Conservation (phyloP, 2,113 vertebrate genomes). For the Mus spicilegus region DNA sequence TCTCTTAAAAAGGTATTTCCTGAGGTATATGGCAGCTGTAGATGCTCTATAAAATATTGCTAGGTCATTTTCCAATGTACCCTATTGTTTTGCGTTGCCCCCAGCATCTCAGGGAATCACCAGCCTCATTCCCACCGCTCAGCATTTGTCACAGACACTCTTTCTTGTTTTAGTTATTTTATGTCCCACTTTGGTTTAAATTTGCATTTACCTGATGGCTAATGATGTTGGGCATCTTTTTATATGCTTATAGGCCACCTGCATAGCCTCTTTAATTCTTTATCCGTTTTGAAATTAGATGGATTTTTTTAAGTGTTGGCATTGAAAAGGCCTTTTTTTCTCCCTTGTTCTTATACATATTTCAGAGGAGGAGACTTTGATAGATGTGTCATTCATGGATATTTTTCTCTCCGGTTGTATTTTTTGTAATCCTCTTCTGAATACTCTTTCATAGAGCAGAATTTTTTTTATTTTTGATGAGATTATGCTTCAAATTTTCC, state of each 20-base stretch:
- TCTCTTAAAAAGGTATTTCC: not conserved
- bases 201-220: constrained; percentile 7
- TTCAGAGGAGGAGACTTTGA: not conserved
- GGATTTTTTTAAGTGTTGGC: not conserved
- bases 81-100: not conserved
- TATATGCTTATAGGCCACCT: constrained; percentile 19
- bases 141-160: not conserved
- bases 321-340: not conserved
- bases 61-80: not conserved
- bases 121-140: not conserved
- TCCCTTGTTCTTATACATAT: not conserved
- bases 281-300: not conserved
- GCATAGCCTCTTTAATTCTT: constrained; percentile 4
- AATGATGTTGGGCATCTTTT: not conserved
- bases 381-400: not conserved
- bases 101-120: not conserved
- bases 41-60: not conserved
- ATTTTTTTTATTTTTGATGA: constrained; percentile 1
- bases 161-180: constrained; percentile 14
- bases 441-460: not conserved
- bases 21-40: not conserved
- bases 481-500: not conserved
- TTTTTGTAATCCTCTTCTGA: not conserved
- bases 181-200: not conserved
- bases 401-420: not conserved